These are phyloP conservation scores for Chymomyza amoena DNA, from an alignment of 2,888 invertebrate species.

Conservation along the genomic window DNA sequence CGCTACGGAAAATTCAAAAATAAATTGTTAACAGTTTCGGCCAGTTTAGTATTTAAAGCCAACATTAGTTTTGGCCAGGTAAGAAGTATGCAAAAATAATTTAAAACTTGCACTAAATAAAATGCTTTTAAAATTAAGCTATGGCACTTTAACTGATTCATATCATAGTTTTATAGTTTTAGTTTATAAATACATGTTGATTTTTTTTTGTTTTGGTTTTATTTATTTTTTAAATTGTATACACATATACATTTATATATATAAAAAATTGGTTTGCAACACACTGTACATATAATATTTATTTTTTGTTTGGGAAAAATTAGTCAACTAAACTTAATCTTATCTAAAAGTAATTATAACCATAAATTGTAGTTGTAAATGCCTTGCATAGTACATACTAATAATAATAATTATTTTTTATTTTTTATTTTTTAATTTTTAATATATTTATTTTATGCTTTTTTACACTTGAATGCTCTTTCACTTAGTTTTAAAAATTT, in stretches of 20 bases:
- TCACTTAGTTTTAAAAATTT: slow-evolving; percentile 51
- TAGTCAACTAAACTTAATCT: neutral
- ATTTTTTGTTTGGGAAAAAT: neutral
- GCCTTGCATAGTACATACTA: slow-evolving; percentile 44
- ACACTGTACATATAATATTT: neutral
- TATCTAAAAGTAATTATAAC: neutral
- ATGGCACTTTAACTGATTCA: slow-evolving; percentile 30
- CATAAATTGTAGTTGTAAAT: slow-evolving; percentile 31
- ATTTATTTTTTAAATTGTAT: slow-evolving; percentile 1
- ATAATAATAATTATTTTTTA: neutral
- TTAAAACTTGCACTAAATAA: neutral
- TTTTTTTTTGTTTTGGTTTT: too few species aligned
- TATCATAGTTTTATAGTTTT: slow-evolving; percentile 2
- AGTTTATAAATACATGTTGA: neutral
- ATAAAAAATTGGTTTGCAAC: neutral
- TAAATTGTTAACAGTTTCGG: neutral
- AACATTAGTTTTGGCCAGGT: slow-evolving; percentile 29
- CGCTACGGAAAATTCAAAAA: neutral
- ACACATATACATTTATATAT: slow-evolving; percentile 10
- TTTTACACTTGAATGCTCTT: slow-evolving; percentile 57
- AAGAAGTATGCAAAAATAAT: neutral
- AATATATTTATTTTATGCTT: slow-evolving; percentile 2
- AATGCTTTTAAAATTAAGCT: slow-evolving; percentile 14
- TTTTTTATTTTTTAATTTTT: too few species aligned
- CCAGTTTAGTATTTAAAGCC: neutral